These are phyloP conservation scores for Cherax quadricarinatus DNA, from an alignment of 1,140 invertebrate genomes.

Conservation along the genomic window DNA sequence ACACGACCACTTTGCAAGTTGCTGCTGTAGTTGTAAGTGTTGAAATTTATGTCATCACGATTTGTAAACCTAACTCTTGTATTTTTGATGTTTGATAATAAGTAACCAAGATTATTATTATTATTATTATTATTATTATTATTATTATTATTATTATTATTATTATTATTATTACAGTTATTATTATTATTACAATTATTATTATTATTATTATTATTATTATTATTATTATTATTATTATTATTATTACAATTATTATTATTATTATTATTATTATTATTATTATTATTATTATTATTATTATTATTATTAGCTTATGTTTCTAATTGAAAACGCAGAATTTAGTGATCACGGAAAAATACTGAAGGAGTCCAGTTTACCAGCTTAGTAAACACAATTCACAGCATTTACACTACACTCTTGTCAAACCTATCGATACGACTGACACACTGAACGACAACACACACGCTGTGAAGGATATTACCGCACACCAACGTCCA, in stretches of 20 bases:
- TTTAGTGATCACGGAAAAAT: no score
- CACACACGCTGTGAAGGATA: no score
- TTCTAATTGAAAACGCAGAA: no score
- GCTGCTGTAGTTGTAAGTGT: neutral
- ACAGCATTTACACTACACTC: no score
- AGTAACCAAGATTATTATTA: no score
- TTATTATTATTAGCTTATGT: neutral
- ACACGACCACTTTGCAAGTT: neutral
- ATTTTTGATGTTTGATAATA: slow-evolving; percentile 12
- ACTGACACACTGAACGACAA: no score
- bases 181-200: neutral
- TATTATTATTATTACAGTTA: neutral
- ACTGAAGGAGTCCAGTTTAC: no score
- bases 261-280: slow-evolving; percentile 25
- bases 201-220: slow-evolving; percentile 50
- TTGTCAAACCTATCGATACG: no score
- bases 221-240: slow-evolving; percentile 19
- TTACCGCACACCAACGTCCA: no score
- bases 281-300: slow-evolving; percentile 38
- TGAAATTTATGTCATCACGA: neutral
- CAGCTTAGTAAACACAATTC: no score
- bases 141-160: slow-evolving; percentile 21
- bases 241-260: no score
- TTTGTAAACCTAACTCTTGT: slow-evolving; percentile 9
- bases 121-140: no score